These are phyloP conservation scores for Drosophila kohkoa DNA, from an alignment of 1,140 invertebrate species.

Conservation along the genomic window DNA sequence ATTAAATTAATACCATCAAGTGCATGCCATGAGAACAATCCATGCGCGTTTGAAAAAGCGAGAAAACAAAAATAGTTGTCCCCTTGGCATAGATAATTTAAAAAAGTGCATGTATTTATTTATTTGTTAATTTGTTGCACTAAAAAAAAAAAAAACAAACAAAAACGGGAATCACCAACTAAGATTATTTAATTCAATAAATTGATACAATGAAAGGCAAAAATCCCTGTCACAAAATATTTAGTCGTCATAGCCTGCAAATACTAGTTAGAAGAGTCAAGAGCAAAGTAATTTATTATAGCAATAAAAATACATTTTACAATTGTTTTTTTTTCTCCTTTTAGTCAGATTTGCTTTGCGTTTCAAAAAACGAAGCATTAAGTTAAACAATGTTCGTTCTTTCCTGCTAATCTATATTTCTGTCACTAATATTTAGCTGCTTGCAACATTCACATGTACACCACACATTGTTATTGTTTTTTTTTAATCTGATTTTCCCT, in stretches of 20 bases:
- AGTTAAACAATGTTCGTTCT: conserved; percentile 45
- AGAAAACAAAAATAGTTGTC: conserved; percentile 21
- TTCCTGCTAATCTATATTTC: conserved; percentile 3
- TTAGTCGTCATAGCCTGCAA: conserved; percentile 49
- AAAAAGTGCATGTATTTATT: conserved; percentile 79
- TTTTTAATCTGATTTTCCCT: conserved; percentile 15
- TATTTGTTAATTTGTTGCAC: conserved; percentile 81
- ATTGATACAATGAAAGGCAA: conserved; percentile 21
- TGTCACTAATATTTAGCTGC: conserved; percentile 34
- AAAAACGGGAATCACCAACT: conserved; percentile 12
- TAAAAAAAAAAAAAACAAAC: conserved; percentile 59
- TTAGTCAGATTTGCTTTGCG: conserved; percentile 43
- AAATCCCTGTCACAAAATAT: conserved; percentile 63
- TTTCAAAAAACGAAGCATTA: conserved; percentile 57
- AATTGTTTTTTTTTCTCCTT: conserved; percentile 18
- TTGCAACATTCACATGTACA: conserved; percentile 43
- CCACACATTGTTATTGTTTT: conserved; percentile 60
- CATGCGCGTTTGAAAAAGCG: background rate
- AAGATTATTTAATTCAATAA: conserved; percentile 48
- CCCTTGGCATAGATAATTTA: conserved; percentile 62
- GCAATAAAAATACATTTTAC: conserved; percentile 45
- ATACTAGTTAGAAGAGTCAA: conserved; percentile 52
- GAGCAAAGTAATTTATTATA: conserved; percentile 71
- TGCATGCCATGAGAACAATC: conserved; percentile 7
- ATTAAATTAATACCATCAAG: conserved; percentile 13